Conservation (phyloP, 2,888 invertebrate genomes). For the Cantharis rustica region DNA sequence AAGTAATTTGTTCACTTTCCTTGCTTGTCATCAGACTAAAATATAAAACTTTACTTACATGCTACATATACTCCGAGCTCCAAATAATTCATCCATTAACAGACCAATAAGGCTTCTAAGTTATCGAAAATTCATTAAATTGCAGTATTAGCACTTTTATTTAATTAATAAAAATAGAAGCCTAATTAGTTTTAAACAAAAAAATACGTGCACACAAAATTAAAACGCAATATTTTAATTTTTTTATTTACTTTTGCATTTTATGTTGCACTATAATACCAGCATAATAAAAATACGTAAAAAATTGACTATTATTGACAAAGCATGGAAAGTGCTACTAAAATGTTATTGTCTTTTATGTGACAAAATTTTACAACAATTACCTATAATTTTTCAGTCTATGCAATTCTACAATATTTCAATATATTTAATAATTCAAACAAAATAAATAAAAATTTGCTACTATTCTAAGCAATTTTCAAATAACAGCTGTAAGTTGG, state of each 20-base stretch:
- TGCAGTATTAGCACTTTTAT: neutral
- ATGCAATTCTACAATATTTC: neutral
- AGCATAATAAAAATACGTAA: conserved; percentile 17
- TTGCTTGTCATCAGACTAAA: conserved; percentile 13
- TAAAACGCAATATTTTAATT: neutral
- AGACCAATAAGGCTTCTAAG: conserved; percentile 4
- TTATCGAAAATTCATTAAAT: neutral
- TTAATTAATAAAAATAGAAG: neutral
- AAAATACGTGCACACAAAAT: neutral
- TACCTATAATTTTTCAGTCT: neutral
- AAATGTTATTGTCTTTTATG: conserved; percentile 10
- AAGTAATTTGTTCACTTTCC: conserved; percentile 25
- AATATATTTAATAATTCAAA: neutral
- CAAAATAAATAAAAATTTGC: neutral
- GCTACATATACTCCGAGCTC: conserved; percentile 16
- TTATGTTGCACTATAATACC: conserved; percentile 3
- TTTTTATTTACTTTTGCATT: neutral
- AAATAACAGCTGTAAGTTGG: neutral
- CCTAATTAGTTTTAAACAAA: conserved; percentile 1
- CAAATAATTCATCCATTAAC: conserved; percentile 8
- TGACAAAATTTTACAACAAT: neutral
- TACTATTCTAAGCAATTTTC: neutral
- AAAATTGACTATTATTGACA: conserved; percentile 13
- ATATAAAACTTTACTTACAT: conserved; percentile 20
- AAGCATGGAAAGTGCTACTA: conserved; percentile 23